Base-by-base conservation (phyloP, 2,113 vertebrate genomes). In the Cyphomyrus plagiostoma region DNA sequence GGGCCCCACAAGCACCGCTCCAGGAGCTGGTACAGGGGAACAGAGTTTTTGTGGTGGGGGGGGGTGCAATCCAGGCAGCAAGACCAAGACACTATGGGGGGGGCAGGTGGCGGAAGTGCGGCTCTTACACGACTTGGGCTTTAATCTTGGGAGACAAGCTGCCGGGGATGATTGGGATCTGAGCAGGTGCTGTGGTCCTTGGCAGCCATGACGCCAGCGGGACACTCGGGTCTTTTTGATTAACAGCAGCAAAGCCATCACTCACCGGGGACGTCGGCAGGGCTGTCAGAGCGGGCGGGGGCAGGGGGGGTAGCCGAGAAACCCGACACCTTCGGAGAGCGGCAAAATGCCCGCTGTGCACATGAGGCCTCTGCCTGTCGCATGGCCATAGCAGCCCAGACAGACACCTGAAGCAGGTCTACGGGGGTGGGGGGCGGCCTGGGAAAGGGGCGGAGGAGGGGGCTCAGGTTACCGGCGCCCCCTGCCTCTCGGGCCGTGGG, bases 401-500 rank as follows among this genome's bases (percentile, higher is more conserved):
- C 88, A 92, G 90, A 91, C 89, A 89, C 89, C 80, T 89, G 90
- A 92, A 2, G 26, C 90, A 90, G 35, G 82, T 50, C 30, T 50
- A 30, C 74, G 88, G 42, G 4, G n/a, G 70, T 52, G 89, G 80
- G 86, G 89, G 90, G 52, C 88, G 89, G 88, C 91, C 92, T 94
- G 93, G 92, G 93, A 94, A 92, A 91, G 85, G 66, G 86, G 88
- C 48, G 56, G 89, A 86, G 90, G 49, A 45, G 35, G 17, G 70
- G 88, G 91, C 90, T 94, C 90, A 88, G 82, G 90, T 94, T 94
- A 92, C 93, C 90, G 70, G 82, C 84, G 88, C 89, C 90, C 89
- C 86, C 89, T 87, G 90, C 82, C 86, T 92, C 89, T 90, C 91
- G 86, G 86, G 92, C 89, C 92, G 89, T 88, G 91, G 92, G 88